Conservation (phyloP, 2,797 vertebrate genomes). For the Champsocephalus esox region DNA sequence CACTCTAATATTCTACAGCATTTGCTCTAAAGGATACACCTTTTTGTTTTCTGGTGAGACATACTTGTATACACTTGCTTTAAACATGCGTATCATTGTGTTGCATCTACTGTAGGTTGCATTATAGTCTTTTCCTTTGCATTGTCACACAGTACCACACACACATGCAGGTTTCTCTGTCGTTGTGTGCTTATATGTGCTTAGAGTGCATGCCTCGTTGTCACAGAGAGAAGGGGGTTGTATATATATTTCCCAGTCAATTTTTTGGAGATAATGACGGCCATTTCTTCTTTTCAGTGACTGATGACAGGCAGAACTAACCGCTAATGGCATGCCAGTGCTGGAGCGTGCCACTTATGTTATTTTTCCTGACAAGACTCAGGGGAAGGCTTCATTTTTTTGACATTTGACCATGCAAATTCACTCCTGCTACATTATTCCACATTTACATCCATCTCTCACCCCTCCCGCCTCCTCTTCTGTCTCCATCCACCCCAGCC, state of each 20-base stretch:
- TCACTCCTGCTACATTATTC: conserved; percentile 99
- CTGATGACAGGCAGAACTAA: conserved; percentile 98
- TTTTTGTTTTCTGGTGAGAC: conserved; percentile 19
- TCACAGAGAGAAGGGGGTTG: conserved; percentile 47
- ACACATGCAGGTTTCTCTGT: conserved; percentile 41
- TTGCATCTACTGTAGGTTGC: not conserved
- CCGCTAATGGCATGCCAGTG: conserved; percentile 96
- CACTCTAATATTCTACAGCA: not conserved
- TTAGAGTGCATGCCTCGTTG: conserved; percentile 62
- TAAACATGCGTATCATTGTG: not conserved
- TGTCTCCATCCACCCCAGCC: conserved; percentile 62
- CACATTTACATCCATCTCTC: conserved; percentile 94
- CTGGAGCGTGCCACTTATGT: conserved; percentile 93
- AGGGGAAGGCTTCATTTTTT: conserved; percentile 99
- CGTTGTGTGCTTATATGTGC: conserved; percentile 56
- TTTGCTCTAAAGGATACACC: not conserved
- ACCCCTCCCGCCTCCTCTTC: conserved; percentile 54
- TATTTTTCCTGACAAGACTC: conserved; percentile 99
- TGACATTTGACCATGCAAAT: conserved; percentile 99
- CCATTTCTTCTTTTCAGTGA: conserved; percentile 90
- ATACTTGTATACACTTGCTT: too few relatives aligned
- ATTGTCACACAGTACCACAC: conserved; percentile 28
- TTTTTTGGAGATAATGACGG: conserved; percentile 93
- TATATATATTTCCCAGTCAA: conserved; percentile 83
- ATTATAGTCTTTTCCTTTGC: conserved; percentile 25